phyloP scores from a whole-genome alignment of 2,888 invertebrate species.

The Operophtera brumata region DNA sequence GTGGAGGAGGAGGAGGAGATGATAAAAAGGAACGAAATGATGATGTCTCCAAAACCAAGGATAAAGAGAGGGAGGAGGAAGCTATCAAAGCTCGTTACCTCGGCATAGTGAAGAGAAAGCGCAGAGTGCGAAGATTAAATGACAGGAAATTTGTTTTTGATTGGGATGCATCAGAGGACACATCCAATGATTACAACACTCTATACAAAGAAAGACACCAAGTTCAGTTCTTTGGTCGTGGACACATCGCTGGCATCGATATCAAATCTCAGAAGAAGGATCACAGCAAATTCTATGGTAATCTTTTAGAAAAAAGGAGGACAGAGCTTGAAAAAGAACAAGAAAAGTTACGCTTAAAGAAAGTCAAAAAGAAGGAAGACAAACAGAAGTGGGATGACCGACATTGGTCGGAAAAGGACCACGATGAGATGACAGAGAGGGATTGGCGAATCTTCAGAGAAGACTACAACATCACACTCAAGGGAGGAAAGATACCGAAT shows the following conservation, averaged over 20 bases:
- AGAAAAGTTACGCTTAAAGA: conserved; percentile 95
- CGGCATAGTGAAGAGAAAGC: conserved; percentile 95
- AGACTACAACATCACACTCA: conserved; percentile 99
- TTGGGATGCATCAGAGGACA: conserved; percentile 99
- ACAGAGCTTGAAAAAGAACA: conserved; percentile 98
- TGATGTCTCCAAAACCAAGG: conserved; percentile 83
- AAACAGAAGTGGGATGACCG: conserved; percentile 99
- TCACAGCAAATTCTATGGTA: conserved; percentile 98
- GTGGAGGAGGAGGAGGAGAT: conserved; percentile 41
- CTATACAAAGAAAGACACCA: conserved; percentile 98
- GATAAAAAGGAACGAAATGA: conserved; percentile 76
- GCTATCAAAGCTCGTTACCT: conserved; percentile 98
- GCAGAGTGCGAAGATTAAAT: conserved; percentile 94
- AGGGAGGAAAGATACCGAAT: conserved; percentile 98
- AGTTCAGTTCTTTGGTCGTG: conserved; percentile 98
- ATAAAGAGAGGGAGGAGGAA: conserved; percentile 95
- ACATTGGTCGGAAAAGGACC: conserved; percentile 98
- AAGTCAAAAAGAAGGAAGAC: conserved; percentile 96
- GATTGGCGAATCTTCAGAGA: conserved; percentile 99
- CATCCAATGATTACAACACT: conserved; percentile 97
- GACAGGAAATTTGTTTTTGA: conserved; percentile 99
- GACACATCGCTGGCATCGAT: conserved; percentile 98
- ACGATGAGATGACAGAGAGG: conserved; percentile 98
- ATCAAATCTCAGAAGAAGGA: conserved; percentile 97
- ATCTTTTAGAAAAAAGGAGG: conserved; percentile 94